Evolutionary conservation across 2,888 invertebrate species (phyloP).

Genomic region (Hipparchia semele): DNA sequence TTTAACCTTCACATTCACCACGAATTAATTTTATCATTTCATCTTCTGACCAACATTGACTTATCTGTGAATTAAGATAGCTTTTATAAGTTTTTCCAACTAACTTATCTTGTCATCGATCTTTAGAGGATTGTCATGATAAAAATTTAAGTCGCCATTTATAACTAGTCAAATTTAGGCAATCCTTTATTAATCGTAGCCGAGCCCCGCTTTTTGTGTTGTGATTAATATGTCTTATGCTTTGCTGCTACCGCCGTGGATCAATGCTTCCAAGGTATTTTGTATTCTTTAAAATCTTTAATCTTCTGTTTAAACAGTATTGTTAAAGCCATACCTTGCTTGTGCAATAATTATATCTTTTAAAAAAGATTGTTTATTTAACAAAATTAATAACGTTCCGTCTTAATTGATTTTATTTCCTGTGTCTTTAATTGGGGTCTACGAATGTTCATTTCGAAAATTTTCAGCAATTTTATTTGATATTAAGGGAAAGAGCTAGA

Average conservation of each 20-base stretch:
- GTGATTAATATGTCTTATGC: conserved; percentile 78
- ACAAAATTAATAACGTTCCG: conserved; percentile 23
- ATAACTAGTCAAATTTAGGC: conserved; percentile 46
- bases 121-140: conserved; percentile 56
- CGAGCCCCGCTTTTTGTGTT: conserved; percentile 71
- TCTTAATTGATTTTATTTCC: conserved; percentile 12
- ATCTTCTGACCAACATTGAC: conserved; percentile 24
- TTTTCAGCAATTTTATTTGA: neutral
- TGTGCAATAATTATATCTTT: conserved; percentile 54
- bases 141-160: conserved; percentile 33
- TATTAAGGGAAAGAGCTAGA: neutral
- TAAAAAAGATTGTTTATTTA: conserved; percentile 28
- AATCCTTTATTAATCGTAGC: conserved; percentile 55
- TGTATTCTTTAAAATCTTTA: conserved; percentile 60
- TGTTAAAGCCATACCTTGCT: conserved; percentile 64
- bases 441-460: neutral
- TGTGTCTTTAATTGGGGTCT: conserved; percentile 22
- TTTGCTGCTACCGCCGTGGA: conserved; percentile 78
- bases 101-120: conserved; percentile 56
- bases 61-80: conserved; percentile 28
- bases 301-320: conserved; percentile 45
- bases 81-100: conserved; percentile 47
- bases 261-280: conserved; percentile 77
- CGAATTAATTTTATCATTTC: neutral
- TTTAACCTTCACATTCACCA: neutral